Evolutionary conservation across 2,888 invertebrate species (phyloP).

Genomic region (Tholera decimalis): DNA sequence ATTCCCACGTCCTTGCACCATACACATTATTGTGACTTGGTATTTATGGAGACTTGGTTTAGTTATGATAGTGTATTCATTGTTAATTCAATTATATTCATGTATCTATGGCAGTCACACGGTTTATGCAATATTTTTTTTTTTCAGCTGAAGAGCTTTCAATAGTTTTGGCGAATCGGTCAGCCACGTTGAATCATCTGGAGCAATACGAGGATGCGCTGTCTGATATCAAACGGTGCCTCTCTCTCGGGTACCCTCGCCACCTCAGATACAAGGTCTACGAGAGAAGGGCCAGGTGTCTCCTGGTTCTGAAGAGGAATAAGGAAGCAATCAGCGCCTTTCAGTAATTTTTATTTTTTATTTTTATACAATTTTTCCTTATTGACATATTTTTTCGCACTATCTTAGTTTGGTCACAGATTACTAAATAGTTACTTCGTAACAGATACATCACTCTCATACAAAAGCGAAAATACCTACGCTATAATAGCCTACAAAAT

Average conservation of each 20-base stretch:
- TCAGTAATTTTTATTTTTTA: constrained; percentile 72
- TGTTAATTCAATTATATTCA: too few species aligned
- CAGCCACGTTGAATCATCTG: constrained; percentile 95
- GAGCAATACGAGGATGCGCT: constrained; percentile 93
- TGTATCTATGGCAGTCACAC: too few species aligned
- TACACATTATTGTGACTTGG: too few species aligned
- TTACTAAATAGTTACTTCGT: not conserved
- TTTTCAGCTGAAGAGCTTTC: constrained; percentile 92
- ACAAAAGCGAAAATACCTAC: too few species aligned
- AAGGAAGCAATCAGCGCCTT: constrained; percentile 93
- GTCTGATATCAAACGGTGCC: constrained; percentile 93
- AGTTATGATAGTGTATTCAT: too few species aligned
- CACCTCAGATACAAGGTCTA: constrained; percentile 94
- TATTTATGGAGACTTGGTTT: too few species aligned
- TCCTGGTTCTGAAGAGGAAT: constrained; percentile 93
- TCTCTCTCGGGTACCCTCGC: constrained; percentile 93
- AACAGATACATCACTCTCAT: too few species aligned
- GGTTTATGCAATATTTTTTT: constrained; percentile 52
- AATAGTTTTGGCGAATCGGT: constrained; percentile 95
- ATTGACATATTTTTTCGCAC: constrained; percentile 1
- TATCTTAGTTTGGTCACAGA: not conserved
- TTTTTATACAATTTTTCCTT: not conserved
- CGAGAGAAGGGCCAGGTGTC: constrained; percentile 94
- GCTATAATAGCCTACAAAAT: too few species aligned
- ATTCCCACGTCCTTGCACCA: too few species aligned